Conservation (phyloP, 2,888 invertebrate genomes). For the Tiphia femorata region DNA sequence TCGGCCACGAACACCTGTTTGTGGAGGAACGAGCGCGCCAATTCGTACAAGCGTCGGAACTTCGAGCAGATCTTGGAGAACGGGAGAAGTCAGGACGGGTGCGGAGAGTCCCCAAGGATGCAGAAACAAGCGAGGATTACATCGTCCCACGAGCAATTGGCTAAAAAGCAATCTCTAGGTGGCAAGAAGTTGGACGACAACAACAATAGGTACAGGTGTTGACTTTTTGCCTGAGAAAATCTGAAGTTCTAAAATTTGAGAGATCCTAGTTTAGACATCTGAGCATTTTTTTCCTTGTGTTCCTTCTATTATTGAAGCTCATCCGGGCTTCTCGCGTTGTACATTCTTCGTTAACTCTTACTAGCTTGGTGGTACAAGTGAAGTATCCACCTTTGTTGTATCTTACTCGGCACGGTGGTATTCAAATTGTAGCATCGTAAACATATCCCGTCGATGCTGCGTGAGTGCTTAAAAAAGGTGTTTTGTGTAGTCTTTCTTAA, state of each 20-base stretch:
- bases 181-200: constrained; percentile 53
- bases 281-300: not conserved
- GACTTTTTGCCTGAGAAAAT: too few species aligned
- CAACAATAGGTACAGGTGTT: constrained; percentile 50
- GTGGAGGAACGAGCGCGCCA: not conserved
- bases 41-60: constrained; percentile 41
- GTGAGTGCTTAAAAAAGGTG: too few species aligned
- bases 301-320: not conserved
- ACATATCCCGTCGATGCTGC: too few species aligned
- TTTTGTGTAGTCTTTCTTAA: too few species aligned
- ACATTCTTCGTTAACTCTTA: too few species aligned
- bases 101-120: constrained; percentile 33
- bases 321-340: too few species aligned
- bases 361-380: too few species aligned
- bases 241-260: too few species aligned
- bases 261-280: too few species aligned
- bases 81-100: constrained; percentile 22
- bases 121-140: constrained; percentile 34
- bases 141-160: constrained; percentile 13
- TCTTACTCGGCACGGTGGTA: too few species aligned
- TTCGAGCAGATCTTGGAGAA: constrained; percentile 44
- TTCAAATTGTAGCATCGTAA: too few species aligned
- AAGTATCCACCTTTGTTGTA: too few species aligned
- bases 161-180: constrained; percentile 27
- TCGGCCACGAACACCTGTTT: not conserved